phyloP scores from a whole-genome alignment of 1,140 invertebrate genomes.

The Drosophila biarmipes region DNA sequence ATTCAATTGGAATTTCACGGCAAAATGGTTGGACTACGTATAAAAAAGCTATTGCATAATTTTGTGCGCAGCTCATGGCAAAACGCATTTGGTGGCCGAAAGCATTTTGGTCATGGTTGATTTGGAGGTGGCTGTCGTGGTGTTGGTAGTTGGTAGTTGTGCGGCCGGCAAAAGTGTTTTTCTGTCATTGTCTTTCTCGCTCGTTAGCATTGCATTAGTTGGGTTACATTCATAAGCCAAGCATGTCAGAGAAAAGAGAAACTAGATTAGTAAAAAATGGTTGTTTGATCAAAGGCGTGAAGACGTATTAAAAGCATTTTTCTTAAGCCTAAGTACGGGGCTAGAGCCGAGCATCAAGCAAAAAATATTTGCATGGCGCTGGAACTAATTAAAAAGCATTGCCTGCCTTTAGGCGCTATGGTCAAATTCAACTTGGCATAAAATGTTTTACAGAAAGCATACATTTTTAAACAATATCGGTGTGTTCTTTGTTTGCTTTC shows the following conservation, averaged over 20 bases:
- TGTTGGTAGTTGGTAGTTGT: slow-evolving; percentile 11
- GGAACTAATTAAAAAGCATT: slow-evolving; percentile 51
- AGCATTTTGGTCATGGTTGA: slow-evolving; percentile 40
- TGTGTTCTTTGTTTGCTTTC: slow-evolving; percentile 18
- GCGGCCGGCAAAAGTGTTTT: slow-evolving; percentile 15
- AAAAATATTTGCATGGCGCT: slow-evolving; percentile 1
- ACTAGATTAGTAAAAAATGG: slow-evolving; percentile 84
- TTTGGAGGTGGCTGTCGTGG: slow-evolving; percentile 19
- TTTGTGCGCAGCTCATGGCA: slow-evolving; percentile 58
- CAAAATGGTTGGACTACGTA: slow-evolving; percentile 33
- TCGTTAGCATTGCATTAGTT: slow-evolving; percentile 76
- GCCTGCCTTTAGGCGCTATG: slow-evolving; percentile 4
- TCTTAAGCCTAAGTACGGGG: slow-evolving; percentile 36
- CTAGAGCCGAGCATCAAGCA: background rate
- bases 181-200: slow-evolving; percentile 43
- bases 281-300: slow-evolving; percentile 46
- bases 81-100: slow-evolving; percentile 61
- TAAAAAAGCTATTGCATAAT: slow-evolving; percentile 72
- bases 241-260: slow-evolving; percentile 84
- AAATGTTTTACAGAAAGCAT: slow-evolving; percentile 37
- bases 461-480: slow-evolving; percentile 49
- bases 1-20: slow-evolving; percentile 66
- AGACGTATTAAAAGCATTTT: slow-evolving; percentile 24
- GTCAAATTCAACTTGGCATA: slow-evolving; percentile 23
- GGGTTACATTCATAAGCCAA: slow-evolving; percentile 79